Evolutionary conservation across 1,140 invertebrate species (phyloP).

Genomic region (Amyelois transitella): DNA sequence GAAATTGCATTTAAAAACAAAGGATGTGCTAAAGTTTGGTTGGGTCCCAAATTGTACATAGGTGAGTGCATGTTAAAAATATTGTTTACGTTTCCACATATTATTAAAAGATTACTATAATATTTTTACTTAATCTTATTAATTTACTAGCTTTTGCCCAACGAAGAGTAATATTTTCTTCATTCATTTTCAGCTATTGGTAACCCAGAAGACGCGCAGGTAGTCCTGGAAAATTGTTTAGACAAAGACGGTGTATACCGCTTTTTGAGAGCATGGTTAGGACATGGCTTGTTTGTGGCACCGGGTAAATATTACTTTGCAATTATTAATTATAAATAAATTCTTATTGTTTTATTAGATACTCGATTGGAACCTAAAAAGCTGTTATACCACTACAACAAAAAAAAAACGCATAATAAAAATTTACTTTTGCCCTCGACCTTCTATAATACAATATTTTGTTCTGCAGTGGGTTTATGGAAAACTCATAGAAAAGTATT

Average conservation of each 20-base stretch:
- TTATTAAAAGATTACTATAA: no score
- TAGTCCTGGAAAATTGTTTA: constrained; percentile 66
- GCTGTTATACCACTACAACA: no score
- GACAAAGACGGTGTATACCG: constrained; percentile 82
- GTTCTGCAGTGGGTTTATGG: constrained; percentile 79
- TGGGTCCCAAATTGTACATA: constrained; percentile 52
- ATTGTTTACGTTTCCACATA: constrained; percentile 6
- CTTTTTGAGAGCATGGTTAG: constrained; percentile 81
- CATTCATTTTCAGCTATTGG: constrained; percentile 41
- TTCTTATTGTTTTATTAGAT: no score
- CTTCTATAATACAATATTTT: neutral
- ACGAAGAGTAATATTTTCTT: no score
- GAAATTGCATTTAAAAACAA: constrained; percentile 34
- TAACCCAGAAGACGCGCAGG: constrained; percentile 68
- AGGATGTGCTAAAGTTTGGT: constrained; percentile 48
- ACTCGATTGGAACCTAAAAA: no score
- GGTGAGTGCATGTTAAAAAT: constrained; percentile 29
- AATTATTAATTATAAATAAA: no score
- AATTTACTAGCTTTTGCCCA: no score
- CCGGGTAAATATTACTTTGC: constrained; percentile 59
- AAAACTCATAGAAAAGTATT: constrained; percentile 80
- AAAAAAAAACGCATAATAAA: no score
- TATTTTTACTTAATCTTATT: no score
- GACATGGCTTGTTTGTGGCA: constrained; percentile 81
- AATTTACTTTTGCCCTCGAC: no score